Evolutionary conservation across 1,140 invertebrate genomes (phyloP), one percentile per base, ranked within the genome.

Genomic region (Bombus huntii): DNA sequence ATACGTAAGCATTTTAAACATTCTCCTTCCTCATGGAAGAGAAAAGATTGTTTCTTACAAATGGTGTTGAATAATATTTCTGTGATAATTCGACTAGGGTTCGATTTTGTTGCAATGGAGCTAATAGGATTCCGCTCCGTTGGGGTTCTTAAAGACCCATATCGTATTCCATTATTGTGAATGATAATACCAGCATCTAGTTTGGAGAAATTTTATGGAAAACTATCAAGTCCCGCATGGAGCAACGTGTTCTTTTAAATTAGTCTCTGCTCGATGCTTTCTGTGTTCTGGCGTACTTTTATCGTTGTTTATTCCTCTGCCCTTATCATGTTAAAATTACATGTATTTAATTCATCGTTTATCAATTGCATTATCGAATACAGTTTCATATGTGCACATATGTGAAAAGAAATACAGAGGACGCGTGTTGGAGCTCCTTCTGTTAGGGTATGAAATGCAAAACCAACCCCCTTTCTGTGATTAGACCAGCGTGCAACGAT

Each of bases 401-500:
- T 15, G 22, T 6, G 9, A 9, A 37, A 4, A n/a, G 44, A 22
- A 57, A 57, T 13, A 3, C 0, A 13, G 5, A 31, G 42, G 37
- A 77, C 62, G 39, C 39, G 13, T 34, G 18, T 34, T 22, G 13
- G 3, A 9, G 28, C n/a, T n/a, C 10, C 1, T 2, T 28, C 74
- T 3, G 74, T 70, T 44, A 25, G 80, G 86, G 70, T 92, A 88
- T 89, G 85, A 88, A 92, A 91, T 93, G 90, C 91, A 92, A 95
- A 95, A 92, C 94, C 94, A 94, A 93, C 90, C 94, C 93, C 92
- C 91, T 93, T 92, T 91, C 89, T 91, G 88, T 94, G 93, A 95
- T 95, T 95, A 94, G 93, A 94, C 92, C 90, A 90, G 90, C 92
- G 92, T 90, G 85, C 83, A 79, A 78, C 83, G 82, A 92, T 93